Evolutionary conservation across 2,797 vertebrate species (phyloP), one percentile per base, ranked within the genome.

Genomic region (Cossypha dichroa): DNA sequence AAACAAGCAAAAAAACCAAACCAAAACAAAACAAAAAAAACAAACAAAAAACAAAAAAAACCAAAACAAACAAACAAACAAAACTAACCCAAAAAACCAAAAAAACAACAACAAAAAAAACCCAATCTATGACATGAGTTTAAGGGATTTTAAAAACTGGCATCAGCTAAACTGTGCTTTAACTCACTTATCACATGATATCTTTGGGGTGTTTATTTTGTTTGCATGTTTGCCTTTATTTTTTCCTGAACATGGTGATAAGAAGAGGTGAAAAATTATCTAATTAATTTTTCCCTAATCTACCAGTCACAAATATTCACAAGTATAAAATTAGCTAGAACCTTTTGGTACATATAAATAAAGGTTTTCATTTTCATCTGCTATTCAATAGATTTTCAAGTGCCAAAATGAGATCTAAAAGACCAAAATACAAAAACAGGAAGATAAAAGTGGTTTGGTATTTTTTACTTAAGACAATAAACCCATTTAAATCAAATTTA

Each of bases 181-280:
- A 72, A 52, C 4, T 86, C 23, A 38, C 13, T 67, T 38, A 28
- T 18, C 8, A 23, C 2, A 6, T 10, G 9, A 62, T 23, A 52
- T 2, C 23, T 45, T 22, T 1, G 4, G 2, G 25, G 3, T 0
- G 0, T 8, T 72, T 45, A 8, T 40, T 48, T 68, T 28, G 1
- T 15, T 48, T 59, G 7, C 9, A 72, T 49, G 9, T 9, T 31
- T 67, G 11, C 12, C 6, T 54, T 52, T 31, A 4, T 38, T 56
- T 54, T 34, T 63, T 43, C 9, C 20, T 63, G 15, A 58, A 45
- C 2, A 9, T 2, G 4, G 10, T 51, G 51, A 46, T 22, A 59
- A 56, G 10, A 86, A 70, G 7, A 89, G 4, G 9, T 58, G 43
- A 29, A 4, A 52, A 78, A 22, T 10, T 40, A 66, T 12, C 15